phyloP scores from a whole-genome alignment of 2,113 vertebrate genomes.

The Suncus etruscus region DNA sequence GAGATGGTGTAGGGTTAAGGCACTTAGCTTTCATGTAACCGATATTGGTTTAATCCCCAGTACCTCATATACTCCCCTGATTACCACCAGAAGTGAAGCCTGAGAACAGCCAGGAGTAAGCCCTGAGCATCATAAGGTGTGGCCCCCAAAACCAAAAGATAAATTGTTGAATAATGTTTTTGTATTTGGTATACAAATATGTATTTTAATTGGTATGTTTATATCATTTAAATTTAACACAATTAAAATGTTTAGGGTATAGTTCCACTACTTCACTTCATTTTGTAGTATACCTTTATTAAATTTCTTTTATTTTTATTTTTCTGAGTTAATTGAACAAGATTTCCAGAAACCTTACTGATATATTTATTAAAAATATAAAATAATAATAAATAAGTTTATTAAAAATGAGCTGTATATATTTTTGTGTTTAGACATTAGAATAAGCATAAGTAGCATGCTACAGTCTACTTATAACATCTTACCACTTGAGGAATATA shows the following conservation, averaged over 20 bases:
- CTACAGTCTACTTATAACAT: not conserved
- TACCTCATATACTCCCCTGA: too few species aligned
- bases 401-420: not conserved
- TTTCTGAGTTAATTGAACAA: not conserved
- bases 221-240: conserved; percentile 2
- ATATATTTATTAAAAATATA: conserved; percentile 2
- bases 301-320: not conserved
- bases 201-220: conserved; percentile 28
- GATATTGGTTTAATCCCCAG: too few species aligned
- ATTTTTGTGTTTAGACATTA: conserved; percentile 7
- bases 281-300: not conserved
- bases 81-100: too few species aligned
- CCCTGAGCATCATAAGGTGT: too few species aligned
- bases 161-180: conserved; percentile 18
- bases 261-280: conserved; percentile 17
- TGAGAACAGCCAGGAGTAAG: too few species aligned
- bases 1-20: too few species aligned
- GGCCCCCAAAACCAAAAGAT: not conserved
- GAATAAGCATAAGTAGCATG: not conserved
- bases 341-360: conserved; percentile 3
- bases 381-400: not conserved
- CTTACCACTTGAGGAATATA: conserved; percentile 40
- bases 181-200: not conserved
- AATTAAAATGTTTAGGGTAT: not conserved
- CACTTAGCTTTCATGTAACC: too few species aligned